Conservation (phyloP, 53 echinoderm and acorn worm genomes). For the Hippasteria phrygiana region DNA sequence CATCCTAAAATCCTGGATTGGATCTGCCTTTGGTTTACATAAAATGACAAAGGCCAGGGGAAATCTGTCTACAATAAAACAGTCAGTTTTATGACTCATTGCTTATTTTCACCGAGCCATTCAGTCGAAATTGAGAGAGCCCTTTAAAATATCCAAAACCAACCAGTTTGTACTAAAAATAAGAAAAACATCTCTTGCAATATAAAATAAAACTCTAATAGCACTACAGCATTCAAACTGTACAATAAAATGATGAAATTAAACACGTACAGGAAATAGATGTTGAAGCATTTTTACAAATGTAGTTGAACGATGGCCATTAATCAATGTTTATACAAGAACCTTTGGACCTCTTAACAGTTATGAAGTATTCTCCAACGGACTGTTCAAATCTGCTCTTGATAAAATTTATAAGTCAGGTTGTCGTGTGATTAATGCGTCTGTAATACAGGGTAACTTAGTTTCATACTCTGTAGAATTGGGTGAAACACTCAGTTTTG, state of each 20-base stretch:
- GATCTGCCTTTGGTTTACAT: too few species aligned
- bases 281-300: background rate
- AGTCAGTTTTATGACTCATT: too few species aligned
- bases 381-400: slow-evolving; percentile 14
- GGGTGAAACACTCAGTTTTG: background rate
- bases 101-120: too few species aligned
- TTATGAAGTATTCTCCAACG: slow-evolving; percentile 14
- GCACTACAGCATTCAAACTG: background rate
- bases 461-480: slow-evolving; percentile 8
- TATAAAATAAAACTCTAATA: too few species aligned
- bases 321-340: background rate
- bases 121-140: too few species aligned
- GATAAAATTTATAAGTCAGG: slow-evolving; percentile 21
- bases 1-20: too few species aligned
- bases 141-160: too few species aligned
- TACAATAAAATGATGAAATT: background rate
- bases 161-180: too few species aligned
- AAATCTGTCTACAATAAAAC: too few species aligned
- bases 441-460: background rate
- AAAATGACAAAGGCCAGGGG: too few species aligned
- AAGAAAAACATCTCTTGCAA: too few species aligned
- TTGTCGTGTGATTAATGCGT: slow-evolving; percentile 24
- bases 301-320: background rate
- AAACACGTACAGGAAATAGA: background rate
- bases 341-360: slow-evolving; percentile 13